Percentiles rank a stretch among this genome's conserved stretches.
Conservation (phyloP, 2,797 vertebrate species). For the Trachurus trachurus region DNA sequence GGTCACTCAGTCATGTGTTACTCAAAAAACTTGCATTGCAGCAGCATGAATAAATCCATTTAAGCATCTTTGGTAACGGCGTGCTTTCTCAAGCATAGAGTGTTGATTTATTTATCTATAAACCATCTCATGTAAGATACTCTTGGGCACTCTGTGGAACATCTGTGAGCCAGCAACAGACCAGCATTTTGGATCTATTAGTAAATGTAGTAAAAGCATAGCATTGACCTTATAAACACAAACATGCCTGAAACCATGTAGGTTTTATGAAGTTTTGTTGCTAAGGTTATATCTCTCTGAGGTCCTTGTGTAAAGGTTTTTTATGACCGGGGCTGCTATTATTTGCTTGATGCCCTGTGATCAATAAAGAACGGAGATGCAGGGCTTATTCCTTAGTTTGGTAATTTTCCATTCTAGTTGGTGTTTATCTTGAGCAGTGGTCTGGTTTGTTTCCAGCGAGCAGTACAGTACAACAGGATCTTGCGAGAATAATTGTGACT, state of each 20-base stretch:
- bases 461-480: conserved; percentile 29
- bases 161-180: conserved; percentile 68
- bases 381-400: conserved; percentile 42
- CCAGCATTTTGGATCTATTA: conserved; percentile 67
- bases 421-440: conserved; percentile 44
- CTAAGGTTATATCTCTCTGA: conserved; percentile 45
- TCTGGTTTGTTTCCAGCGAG: conserved; percentile 59
- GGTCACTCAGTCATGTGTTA: conserved; percentile 10
- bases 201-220: conserved; percentile 67
- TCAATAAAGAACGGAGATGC: conserved; percentile 45
- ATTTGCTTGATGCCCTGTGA: conserved; percentile 45
- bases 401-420: conserved; percentile 58
- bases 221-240: conserved; percentile 78
- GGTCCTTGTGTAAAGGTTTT: conserved; percentile 53
- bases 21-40: conserved; percentile 13
- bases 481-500: conserved; percentile 25
- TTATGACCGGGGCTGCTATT: conserved; percentile 34
- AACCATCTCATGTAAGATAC: conserved; percentile 47
- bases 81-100: conserved; percentile 4
- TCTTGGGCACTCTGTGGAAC: conserved; percentile 55
- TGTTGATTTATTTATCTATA: conserved; percentile 49
- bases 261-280: conserved; percentile 54
- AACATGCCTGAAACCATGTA: conserved; percentile 60
- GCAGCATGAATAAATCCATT: conserved; percentile 15
- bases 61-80: conserved; percentile 25